phyloP scores from a whole-genome alignment of 1,140 invertebrate species.

The Drosophila seguyi region DNA sequence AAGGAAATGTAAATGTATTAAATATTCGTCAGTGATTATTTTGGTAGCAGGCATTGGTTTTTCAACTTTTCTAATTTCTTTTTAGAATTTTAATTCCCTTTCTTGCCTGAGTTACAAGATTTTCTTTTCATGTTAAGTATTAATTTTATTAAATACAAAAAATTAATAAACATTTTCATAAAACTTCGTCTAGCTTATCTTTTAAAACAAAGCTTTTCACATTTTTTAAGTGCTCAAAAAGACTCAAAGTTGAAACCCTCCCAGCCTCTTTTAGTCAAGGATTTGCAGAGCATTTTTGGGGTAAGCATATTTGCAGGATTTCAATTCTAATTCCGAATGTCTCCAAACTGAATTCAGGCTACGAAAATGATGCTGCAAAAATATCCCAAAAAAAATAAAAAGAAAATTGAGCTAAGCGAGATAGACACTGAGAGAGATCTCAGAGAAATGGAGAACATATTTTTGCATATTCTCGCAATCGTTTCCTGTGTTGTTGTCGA shows the following conservation, averaged over 20 bases:
- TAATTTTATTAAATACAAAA: too few species aligned
- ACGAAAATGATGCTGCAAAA: constrained; percentile 43
- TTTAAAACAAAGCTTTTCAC: background rate
- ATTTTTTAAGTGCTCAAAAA: background rate
- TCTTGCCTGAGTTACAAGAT: too few species aligned
- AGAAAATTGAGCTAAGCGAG: background rate
- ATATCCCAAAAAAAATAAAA: background rate
- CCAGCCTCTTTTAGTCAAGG: background rate
- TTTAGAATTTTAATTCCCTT: too few species aligned
- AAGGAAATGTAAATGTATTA: background rate
- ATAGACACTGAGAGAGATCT: constrained; percentile 26
- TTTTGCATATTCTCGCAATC: constrained; percentile 38
- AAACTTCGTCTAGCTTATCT: too few species aligned
- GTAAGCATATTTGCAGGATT: constrained; percentile 22
- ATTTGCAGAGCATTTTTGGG: constrained; percentile 19
- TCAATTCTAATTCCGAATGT: constrained; percentile 28
- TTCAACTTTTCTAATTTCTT: too few species aligned
- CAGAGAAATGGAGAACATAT: constrained; percentile 39
- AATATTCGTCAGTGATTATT: background rate
- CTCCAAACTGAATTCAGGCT: constrained; percentile 40
- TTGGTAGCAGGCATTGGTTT: too few species aligned
- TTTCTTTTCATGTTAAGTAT: too few species aligned
- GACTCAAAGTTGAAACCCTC: background rate
- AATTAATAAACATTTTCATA: background rate
- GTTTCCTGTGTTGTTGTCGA: constrained; percentile 45